These are phyloP conservation scores for Brachionus calyciflorus DNA, from an alignment of 1,140 invertebrate species.

Conservation along the genomic window DNA sequence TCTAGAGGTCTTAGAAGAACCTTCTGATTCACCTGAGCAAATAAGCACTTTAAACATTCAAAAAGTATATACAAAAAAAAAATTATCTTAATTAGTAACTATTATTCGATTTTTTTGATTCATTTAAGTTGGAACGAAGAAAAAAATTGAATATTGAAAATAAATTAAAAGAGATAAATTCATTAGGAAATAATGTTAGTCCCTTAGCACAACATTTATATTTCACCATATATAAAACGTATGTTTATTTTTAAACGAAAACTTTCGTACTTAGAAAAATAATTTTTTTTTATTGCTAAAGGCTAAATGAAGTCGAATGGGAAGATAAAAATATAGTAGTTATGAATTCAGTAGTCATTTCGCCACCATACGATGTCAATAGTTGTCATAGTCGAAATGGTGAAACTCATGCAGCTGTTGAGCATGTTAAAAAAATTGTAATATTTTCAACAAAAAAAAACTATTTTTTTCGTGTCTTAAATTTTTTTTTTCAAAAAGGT, in stretches of 20 bases:
- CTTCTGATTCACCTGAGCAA: constrained; percentile 29
- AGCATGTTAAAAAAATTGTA: constrained; percentile 47
- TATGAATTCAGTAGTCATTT: constrained; percentile 43
- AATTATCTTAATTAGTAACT: too few species aligned
- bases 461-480: background rate
- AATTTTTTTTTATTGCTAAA: constrained; percentile 7
- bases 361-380: constrained; percentile 27
- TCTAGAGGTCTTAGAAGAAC: constrained; percentile 28
- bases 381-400: constrained; percentile 30
- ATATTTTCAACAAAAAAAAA: background rate
- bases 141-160: constrained; percentile 38
- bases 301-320: constrained; percentile 43
- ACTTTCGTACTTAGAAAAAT: too few species aligned
- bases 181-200: constrained; percentile 19
- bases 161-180: constrained; percentile 46
- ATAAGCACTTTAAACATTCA: constrained; percentile 19
- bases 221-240: constrained; percentile 45
- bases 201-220: constrained; percentile 41
- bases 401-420: constrained; percentile 8
- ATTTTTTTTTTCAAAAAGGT: background rate
- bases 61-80: background rate
- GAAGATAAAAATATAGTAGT: constrained; percentile 44
- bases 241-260: background rate
- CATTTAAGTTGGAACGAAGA: constrained; percentile 28
- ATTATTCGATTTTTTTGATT: too few species aligned